Evolutionary conservation across 2,888 invertebrate genomes (phyloP).

Genomic region (Apantesis nais): DNA sequence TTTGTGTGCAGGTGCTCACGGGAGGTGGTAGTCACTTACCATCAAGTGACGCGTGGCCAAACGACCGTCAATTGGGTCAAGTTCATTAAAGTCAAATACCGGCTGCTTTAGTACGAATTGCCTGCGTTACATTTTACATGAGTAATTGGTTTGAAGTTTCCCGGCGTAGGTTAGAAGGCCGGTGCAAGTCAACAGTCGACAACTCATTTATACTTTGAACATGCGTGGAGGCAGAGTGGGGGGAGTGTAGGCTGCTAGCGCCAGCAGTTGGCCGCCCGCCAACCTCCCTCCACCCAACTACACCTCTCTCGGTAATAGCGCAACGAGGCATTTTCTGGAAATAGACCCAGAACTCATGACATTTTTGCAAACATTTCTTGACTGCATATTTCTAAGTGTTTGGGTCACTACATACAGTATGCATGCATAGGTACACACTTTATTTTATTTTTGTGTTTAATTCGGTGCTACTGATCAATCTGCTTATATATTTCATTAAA

Average conservation of each 20-base stretch:
- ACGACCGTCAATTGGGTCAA: not conserved
- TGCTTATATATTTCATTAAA: no score
- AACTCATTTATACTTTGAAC: constrained; percentile 1
- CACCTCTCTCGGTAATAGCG: not conserved
- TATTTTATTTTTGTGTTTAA: not conserved
- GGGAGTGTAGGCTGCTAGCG: not conserved
- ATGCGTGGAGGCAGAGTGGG: not conserved
- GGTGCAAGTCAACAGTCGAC: not conserved
- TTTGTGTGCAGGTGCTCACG: not conserved
- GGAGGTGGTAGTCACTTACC: not conserved
- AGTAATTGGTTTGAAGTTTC: not conserved
- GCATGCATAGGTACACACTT: not conserved
- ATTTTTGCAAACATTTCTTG: not conserved
- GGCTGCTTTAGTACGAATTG: not conserved
- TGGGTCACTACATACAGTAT: not conserved
- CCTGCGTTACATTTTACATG: not conserved
- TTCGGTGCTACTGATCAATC: no score
- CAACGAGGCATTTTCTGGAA: constrained; percentile 1
- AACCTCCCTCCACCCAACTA: not conserved
- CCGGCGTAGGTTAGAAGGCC: not conserved
- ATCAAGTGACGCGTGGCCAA: not conserved
- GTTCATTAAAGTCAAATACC: not conserved
- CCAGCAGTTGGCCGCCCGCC: not conserved
- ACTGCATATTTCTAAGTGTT: not conserved
- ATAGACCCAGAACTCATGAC: not conserved